Evolutionary conservation across 2,888 invertebrate species (phyloP).

Genomic region (Piscicola geometra): DNA sequence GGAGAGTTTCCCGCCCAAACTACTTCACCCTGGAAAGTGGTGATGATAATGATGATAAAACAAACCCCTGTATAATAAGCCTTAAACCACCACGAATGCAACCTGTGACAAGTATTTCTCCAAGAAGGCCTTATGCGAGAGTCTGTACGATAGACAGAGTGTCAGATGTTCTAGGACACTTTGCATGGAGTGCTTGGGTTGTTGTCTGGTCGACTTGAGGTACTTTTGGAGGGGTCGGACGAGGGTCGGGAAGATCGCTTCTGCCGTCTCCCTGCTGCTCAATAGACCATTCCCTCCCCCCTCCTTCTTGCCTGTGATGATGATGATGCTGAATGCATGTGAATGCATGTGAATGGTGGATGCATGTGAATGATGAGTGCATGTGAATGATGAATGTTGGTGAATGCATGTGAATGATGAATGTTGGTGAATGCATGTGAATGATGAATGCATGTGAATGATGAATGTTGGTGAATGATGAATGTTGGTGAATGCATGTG

Average conservation of each 20-base stretch:
- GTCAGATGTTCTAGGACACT: slow-evolving; percentile 84
- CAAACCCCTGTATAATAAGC: neutral
- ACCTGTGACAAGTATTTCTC: slow-evolving; percentile 75
- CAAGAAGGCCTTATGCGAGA: slow-evolving; percentile 86
- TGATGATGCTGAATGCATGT: too few species aligned
- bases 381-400: too few species aligned
- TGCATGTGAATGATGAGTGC: too few species aligned
- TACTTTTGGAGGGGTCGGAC: slow-evolving; percentile 93
- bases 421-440: too few species aligned
- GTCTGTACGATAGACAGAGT: slow-evolving; percentile 83
- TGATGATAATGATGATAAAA: neutral
- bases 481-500: too few species aligned
- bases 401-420: too few species aligned
- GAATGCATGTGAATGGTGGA: too few species aligned
- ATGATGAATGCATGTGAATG: too few species aligned
- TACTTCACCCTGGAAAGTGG: slow-evolving; percentile 32
- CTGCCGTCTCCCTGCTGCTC: slow-evolving; percentile 78
- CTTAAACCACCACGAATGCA: neutral
- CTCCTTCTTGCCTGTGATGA: neutral
- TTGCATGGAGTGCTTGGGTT: slow-evolving; percentile 90
- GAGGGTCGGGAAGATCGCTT: slow-evolving; percentile 93
- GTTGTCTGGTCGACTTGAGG: slow-evolving; percentile 87
- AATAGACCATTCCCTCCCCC: neutral
- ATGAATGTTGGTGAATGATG: too few species aligned
- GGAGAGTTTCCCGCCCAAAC: slow-evolving; percentile 49